Base-by-base conservation (phyloP, 2,888 invertebrate species). In the Tromatobia lineatoria region DNA sequence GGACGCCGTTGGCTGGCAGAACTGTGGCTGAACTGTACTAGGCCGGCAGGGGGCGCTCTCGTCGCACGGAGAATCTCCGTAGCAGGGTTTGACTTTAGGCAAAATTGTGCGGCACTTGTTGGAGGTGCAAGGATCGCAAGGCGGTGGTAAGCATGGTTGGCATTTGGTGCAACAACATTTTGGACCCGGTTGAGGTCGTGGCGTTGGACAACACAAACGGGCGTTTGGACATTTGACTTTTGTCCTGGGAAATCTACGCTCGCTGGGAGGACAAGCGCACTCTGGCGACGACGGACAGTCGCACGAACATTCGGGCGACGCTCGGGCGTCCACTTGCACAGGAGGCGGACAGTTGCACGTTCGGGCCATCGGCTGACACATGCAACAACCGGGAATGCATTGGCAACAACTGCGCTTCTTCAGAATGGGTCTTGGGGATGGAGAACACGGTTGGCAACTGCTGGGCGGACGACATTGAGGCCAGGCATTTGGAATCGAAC, bases 281-380 rank as follows among this genome's bases (percentile, higher is more conserved):
- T 91, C 91, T 1, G 90, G 88, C 0, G 88, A 85, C 2, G 89
- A 89, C 1, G 89, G 88, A 77, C 88, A 90, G 6, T 90, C 89
- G 78, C 91, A 91, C 11, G 88, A 83, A 42, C 91, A 91, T 25
- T 90, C 90, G 38, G 69, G 84, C 1, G 87, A 83, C 0, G 90
- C 87, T 7, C 88, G 87, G 0, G 84, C 91, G 47, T 91, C 90
- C 3, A 90, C 86, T 18, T 89, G 89, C 6, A 91, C 81, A 6
- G 91, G 91, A 13, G 89, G 90, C 13, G 91, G 90, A 73, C 91
- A 91, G 45, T 90, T 90, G 83, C 91, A 91, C 23, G 50, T 87
- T 15, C 91, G 86, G 1, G 89, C 87, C 82, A 88, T 86, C 4
- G 91, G 90, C 54, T 89, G 88, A 25, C 91, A 91, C 76, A 89